Evolutionary conservation across 2,113 vertebrate species (phyloP), one percentile per base, ranked within the genome.

Genomic region (Aix galericulata): DNA sequence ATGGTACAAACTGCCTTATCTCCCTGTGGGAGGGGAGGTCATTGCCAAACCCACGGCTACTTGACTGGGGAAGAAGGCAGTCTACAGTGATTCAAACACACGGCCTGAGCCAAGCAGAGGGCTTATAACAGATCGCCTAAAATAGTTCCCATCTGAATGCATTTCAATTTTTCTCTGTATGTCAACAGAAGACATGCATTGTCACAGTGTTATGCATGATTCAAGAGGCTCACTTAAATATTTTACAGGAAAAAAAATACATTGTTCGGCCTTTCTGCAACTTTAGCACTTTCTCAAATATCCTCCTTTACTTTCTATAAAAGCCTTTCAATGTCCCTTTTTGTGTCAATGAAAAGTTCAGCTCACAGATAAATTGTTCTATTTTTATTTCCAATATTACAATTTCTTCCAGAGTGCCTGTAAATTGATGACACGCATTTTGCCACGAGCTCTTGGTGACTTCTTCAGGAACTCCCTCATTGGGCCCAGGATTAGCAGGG

Each of bases 1-100:
- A 97, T 91, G 96, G 95, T 96, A 97, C 95, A 97, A 95, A 94
- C 86, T 79, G 94, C 95, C 96, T 97, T 97, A 97, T 97, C 97
- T 97, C 93, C 88, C 87, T 64, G 91, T 76, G 91, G 92, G 96
- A 95, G 94, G 50, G 83, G 69, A 95, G 86, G 86, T 91, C 95
- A 92, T 63, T 97, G 96, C 97, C 95, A 96, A 96, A 96, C 96
- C 96, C 96, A 91, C 26, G 9, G 91, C 95, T 96, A 86, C 95
- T 96, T 82, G 77, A 94, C 86, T 85, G 84, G 63, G 92, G 84
- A 92, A 88, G 91, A 42, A 93, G 81, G 88, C 81, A 74, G 91
- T 32, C 91, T 88, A 78, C 69, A 93, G 75, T 17, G 89, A 91
- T 75, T 90, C 82, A 91, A 94, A 86, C 40, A 40, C 66, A 55